Base-by-base conservation (phyloP, 2,113 vertebrate genomes). In the Gnathonemus echidnorhynchus region DNA sequence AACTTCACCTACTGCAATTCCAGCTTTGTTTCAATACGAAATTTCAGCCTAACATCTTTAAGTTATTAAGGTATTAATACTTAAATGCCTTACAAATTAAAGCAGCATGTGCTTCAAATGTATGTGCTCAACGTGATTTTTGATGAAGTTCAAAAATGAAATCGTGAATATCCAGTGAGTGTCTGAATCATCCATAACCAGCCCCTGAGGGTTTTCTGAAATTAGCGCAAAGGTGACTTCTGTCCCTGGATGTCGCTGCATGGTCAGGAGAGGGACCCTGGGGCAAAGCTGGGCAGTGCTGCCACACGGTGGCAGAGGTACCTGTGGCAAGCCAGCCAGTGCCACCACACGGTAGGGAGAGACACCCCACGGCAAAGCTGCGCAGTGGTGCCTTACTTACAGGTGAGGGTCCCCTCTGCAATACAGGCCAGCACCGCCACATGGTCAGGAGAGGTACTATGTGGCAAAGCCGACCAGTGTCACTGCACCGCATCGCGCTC, bases 231-330 rank as follows among this genome's bases (percentile, higher is more conserved):
- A 45, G 77, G 5, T 83, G 77, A 10, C 27, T n/a, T 13, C n/a
- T 74, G 27, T 74, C 27, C 9, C 4, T 0, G 66, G 3, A 74
- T 13, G 31, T 13, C 13, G 90, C 94, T 21, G 0, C 92, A 91
- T 94, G 93, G 96, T 95, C 97, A 96, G 96, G 96, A 97, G 96
- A 95, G 70, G 31, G 70, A 15, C 83, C 45, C 24, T 19, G 35
- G 35, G 8, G 42, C 80, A 42, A 46, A 70, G 62, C 7, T 24
- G 2, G 62, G 8, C 21, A n/a, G 42, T 46, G 91, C 94, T 93
- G 90, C 94, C 21, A 0, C 92, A 91, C 94, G 93, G 96, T 95
- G 3, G 50, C 96, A 96, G 96, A 15, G 50, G 50, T 0, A 52
- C 50, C 13, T 15, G 50, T 15, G 96, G 48, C 48, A 49, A 9